Evolutionary conservation across 2,113 vertebrate genomes (phyloP), one percentile per base, ranked within the genome.

Genomic region (Zosterops hypoxanthus): DNA sequence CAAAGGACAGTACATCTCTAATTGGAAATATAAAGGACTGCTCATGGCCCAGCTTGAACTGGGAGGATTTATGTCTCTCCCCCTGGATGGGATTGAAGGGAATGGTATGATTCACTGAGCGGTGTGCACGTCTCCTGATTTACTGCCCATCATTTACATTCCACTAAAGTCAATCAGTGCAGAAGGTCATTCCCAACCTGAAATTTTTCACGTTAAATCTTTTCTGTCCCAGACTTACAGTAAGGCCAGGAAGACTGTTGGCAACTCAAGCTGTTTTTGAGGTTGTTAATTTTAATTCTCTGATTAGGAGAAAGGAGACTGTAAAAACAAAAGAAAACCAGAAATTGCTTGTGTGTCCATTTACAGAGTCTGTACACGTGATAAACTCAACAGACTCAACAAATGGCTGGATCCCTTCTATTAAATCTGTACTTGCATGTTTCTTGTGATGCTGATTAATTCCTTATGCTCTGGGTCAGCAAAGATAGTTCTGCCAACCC

Each of bases 101-200:
- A 98, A 97, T 86, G 95, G 98, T 96, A 92, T 96, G 97, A 98
- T 98, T 98, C 97, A 98, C 82, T 81, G 95, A 97, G 97, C 76
- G 50, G 84, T 23, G 41, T 64, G 89, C 85, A 96, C 71, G 82
- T 94, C 73, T 82, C 87, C 97, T 98, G 98, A 99, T 99, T 99
- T 99, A 99, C 97, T 97, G 92, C 97, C 97, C 97, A 98, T 98
- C 98, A 98, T 99, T 98, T 98, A 98, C 97, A 98, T 97, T 97
- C 97, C 87, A 94, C 98, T 98, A 97, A 98, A 98, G 98, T 98
- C 98, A 98, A 98, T 98, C 98, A 98, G 98, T 95, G 97, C 95
- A 96, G 98, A 99, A 99, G 98, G 98, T 99, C 98, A 99, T 92
- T 94, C 92, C 92, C 97, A 96, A 97, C 97, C 98, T 98, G 97